Percentiles rank a stretch among this genome's conserved stretches.
phyloP scores from a whole-genome alignment of 2,113 vertebrate species.

The Spea bombifrons region DNA sequence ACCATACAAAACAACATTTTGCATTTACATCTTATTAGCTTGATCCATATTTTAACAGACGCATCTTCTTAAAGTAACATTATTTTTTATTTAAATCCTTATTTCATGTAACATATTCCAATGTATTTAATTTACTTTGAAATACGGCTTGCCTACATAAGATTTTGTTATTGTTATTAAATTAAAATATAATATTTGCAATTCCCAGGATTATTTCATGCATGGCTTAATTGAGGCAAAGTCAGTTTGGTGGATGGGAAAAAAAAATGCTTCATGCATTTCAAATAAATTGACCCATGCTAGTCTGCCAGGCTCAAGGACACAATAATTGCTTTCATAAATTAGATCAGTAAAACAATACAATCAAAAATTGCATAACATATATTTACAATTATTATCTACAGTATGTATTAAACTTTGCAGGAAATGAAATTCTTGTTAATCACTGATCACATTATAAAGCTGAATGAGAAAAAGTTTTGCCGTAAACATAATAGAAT shows the following conservation, averaged over 20 bases:
- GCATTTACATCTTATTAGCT: too few relatives aligned
- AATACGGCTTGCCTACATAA: background rate
- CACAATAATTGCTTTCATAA: constrained; percentile 31
- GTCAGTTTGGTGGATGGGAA: constrained; percentile 5
- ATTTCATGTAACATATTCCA: background rate
- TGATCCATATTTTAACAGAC: too few relatives aligned
- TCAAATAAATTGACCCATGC: constrained; percentile 9
- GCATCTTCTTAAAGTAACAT: too few relatives aligned
- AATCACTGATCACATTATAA: background rate
- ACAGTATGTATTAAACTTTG: constrained; percentile 8
- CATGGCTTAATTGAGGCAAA: constrained; percentile 16
- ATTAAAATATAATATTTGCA: constrained; percentile 22
- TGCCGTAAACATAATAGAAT: too few relatives aligned
- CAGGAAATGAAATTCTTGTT: background rate
- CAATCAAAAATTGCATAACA: constrained; percentile 30
- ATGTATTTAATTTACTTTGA: background rate
- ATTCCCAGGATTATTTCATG: constrained; percentile 32
- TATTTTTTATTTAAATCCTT: background rate
- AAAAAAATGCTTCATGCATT: constrained; percentile 20
- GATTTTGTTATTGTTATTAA: constrained; percentile 8
- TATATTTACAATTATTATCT: constrained; percentile 19
- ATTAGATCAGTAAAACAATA: constrained; percentile 28
- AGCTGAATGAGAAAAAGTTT: background rate
- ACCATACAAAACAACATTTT: too few relatives aligned
- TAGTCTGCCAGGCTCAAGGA: constrained; percentile 31